Evolutionary conservation across 2,113 vertebrate genomes (phyloP), one percentile per base, ranked within the genome.

Genomic region (Helogale parvula): DNA sequence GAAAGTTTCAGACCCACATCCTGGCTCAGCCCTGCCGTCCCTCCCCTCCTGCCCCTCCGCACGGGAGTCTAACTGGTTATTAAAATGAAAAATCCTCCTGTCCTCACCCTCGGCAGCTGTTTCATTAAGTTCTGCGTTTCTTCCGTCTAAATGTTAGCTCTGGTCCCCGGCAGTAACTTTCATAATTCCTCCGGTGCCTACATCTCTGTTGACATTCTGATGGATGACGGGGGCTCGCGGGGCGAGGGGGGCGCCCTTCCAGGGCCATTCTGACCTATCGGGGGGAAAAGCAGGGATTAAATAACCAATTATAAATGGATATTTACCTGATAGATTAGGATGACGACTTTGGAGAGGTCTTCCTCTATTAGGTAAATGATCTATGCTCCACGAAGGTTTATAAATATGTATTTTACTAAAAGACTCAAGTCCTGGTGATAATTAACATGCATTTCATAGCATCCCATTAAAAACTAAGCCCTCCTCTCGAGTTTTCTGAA

Each of bases 351-450:
- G 92, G 89, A 98, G 87, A 33, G 66, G 52, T 88, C 98, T 96
- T 88, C 98, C 90, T 95, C 92, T 98, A 97, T 98, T 97, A 97
- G 97, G 97, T 98, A 98, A 98, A 98, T 98, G 98, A 98, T 90
- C 90, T 97, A 96, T 66, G 82, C 94, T 94, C 95, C 5, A n/a
- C 96, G 93, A 98, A 98, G 69, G 86, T 96, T 98, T 98, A 98
- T 98, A 98, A 98, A 98, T 98, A 98, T 97, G 93, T 84, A 98
- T 98, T 98, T 97, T 98, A 96, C 82, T 60, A 87, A 98, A 98
- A 93, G 90, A 98, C 82, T 97, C 60, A 45, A 60, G 94, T 97
- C 97, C 97, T 96, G 93, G 97, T 72, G 54, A 97, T 97, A 98
- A 98, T 98, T 98, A 99, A 98, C 93, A 98, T 97, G 98, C 95